phyloP scores from a whole-genome alignment of 2,113 vertebrate species.

The Cichladusa arquata region DNA sequence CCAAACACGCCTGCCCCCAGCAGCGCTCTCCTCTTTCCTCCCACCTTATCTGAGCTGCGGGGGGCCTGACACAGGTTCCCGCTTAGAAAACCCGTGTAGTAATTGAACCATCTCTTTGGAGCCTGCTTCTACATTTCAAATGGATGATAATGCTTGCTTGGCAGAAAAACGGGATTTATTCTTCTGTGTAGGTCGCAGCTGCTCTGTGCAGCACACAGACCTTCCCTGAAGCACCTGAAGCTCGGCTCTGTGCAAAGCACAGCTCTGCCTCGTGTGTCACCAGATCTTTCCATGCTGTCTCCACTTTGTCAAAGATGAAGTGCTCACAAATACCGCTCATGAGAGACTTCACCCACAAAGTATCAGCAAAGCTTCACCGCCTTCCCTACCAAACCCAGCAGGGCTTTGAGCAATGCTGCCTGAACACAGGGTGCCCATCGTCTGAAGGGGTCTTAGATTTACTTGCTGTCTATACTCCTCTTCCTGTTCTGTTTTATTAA shows the following conservation, averaged over 20 bases:
- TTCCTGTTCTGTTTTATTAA: not conserved
- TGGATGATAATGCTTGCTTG: not conserved
- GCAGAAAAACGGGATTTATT: not conserved
- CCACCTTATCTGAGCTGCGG: not conserved
- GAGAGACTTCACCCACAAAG: not conserved
- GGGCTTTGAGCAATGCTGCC: not conserved
- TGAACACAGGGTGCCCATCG: fast-evolving
- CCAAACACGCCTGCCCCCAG: not conserved
- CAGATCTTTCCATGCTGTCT: too few species aligned
- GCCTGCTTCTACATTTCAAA: not conserved
- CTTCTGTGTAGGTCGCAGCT: not conserved
- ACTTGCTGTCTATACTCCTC: not conserved
- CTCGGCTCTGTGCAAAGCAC: not conserved
- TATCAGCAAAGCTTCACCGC: not conserved
- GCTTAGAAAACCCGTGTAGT: fast-evolving
- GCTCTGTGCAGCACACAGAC: fast-evolving
- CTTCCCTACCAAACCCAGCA: not conserved
- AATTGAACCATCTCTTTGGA: not conserved
- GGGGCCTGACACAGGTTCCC: fast-evolving
- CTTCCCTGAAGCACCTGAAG: not conserved
- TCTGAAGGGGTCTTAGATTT: not conserved
- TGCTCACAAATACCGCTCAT: not conserved
- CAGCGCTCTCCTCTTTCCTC: not conserved
- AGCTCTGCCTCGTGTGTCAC: fast-evolving
- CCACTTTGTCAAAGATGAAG: not conserved